These are phyloP conservation scores for Drosophila truncata DNA, from an alignment of 1,140 invertebrate species.

Conservation along the genomic window DNA sequence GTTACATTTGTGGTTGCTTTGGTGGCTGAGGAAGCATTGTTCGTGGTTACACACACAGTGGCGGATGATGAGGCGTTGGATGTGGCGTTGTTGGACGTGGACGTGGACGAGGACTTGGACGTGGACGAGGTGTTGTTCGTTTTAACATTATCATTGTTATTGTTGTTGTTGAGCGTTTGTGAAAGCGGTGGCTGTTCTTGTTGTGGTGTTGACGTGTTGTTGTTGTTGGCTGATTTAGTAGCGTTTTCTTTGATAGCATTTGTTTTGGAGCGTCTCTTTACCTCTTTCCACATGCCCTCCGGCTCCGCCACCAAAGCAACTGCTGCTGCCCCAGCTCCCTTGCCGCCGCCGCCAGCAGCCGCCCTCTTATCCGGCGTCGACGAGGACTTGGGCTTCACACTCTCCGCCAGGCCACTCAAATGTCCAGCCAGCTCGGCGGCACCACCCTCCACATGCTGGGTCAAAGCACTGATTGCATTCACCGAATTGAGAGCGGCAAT, in stretches of 20 bases:
- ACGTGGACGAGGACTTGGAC: slow-evolving; percentile 54
- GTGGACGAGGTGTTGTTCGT: slow-evolving; percentile 61
- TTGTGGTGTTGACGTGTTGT: slow-evolving; percentile 68
- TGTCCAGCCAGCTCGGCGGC: slow-evolving; percentile 78
- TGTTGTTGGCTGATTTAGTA: slow-evolving; percentile 81
- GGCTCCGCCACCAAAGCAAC: slow-evolving; percentile 79
- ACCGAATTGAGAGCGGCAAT: slow-evolving; percentile 63
- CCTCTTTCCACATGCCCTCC: slow-evolving; percentile 86
- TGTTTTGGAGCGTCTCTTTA: slow-evolving; percentile 87
- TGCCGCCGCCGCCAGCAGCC: slow-evolving; percentile 42
- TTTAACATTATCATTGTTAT: slow-evolving; percentile 66
- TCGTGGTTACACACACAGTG: slow-evolving; percentile 53
- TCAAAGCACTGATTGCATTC: slow-evolving; percentile 74
- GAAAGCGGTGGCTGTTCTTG: slow-evolving; percentile 75
- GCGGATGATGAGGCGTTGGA: slow-evolving; percentile 69
- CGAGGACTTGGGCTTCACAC: slow-evolving; percentile 72
- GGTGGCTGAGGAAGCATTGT: slow-evolving; percentile 49
- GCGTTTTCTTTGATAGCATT: slow-evolving; percentile 84
- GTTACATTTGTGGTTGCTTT: slow-evolving; percentile 45
- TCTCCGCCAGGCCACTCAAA: slow-evolving; percentile 78
- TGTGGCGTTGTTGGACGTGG: slow-evolving; percentile 53
- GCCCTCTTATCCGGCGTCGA: slow-evolving; percentile 55
- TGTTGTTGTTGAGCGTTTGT: slow-evolving; percentile 76
- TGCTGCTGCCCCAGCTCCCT: slow-evolving; percentile 51
- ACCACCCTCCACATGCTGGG: slow-evolving; percentile 85